phyloP scores from a whole-genome alignment of 2,797 vertebrate genomes.

The Mastacembelus armatus region DNA sequence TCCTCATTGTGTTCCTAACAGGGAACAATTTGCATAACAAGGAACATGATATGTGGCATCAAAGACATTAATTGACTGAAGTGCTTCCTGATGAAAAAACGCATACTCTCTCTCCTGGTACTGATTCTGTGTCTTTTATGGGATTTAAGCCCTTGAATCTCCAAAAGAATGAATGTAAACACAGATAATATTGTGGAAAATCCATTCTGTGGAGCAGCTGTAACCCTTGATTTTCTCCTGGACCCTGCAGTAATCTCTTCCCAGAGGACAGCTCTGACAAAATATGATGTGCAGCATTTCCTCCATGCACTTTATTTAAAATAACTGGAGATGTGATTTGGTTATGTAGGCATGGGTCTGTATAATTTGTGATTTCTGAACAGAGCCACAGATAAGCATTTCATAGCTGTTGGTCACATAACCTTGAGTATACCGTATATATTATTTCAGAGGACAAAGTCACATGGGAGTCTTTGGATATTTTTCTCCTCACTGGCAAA shows the following conservation, averaged over 20 bases:
- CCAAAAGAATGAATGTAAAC: slow-evolving; percentile 49
- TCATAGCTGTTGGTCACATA: slow-evolving; percentile 18
- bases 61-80: slow-evolving; percentile 51
- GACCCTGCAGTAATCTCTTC: slow-evolving; percentile 51
- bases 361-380: slow-evolving; percentile 21
- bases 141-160: slow-evolving; percentile 44
- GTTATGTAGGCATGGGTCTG: slow-evolving; percentile 28
- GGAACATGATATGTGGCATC: slow-evolving; percentile 50
- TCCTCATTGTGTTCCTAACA: slow-evolving; percentile 33
- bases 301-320: slow-evolving; percentile 33
- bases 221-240: slow-evolving; percentile 50
- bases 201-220: slow-evolving; percentile 43
- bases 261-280: slow-evolving; percentile 39
- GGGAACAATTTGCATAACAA: slow-evolving; percentile 55
- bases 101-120: slow-evolving; percentile 1
- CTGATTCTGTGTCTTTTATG: slow-evolving; percentile 18
- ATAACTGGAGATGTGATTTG: slow-evolving; percentile 38
- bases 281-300: slow-evolving; percentile 24
- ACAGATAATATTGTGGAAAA: slow-evolving; percentile 55
- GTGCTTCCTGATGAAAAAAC: slow-evolving; percentile 19
- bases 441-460: slow-evolving; percentile 24
- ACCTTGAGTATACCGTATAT: slow-evolving; percentile 30
- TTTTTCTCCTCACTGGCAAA: background rate
- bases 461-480: background rate
- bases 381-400: slow-evolving; percentile 22